Conservation (phyloP, 1,140 invertebrate genomes). For the Piezodorus guildinii region DNA sequence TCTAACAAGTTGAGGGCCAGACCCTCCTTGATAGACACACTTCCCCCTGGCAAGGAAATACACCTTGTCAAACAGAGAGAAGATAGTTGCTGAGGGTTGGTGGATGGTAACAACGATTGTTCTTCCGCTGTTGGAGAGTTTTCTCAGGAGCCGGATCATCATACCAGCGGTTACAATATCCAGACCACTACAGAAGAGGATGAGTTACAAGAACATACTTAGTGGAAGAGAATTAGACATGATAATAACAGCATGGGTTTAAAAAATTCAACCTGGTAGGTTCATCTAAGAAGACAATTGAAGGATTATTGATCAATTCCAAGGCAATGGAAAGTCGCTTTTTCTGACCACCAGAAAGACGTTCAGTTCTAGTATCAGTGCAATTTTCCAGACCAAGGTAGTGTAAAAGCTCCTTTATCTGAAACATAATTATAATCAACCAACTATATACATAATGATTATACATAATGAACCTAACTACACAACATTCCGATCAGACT, state of each 20-base stretch:
- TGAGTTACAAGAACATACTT: no score
- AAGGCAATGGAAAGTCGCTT: slow-evolving; percentile 85
- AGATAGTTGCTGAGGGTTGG: slow-evolving; percentile 71
- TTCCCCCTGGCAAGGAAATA: slow-evolving; percentile 61
- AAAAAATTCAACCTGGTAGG: slow-evolving; percentile 53
- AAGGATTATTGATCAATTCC: slow-evolving; percentile 88
- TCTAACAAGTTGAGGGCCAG: slow-evolving; percentile 49
- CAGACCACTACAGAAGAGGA: slow-evolving; percentile 46
- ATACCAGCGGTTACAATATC: slow-evolving; percentile 65
- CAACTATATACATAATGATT: no score
- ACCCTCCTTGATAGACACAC: slow-evolving; percentile 59
- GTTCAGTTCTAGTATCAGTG: slow-evolving; percentile 53
- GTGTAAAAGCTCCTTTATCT: slow-evolving; percentile 60
- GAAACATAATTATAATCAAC: no score
- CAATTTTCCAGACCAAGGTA: slow-evolving; percentile 48
- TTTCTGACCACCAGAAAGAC: slow-evolving; percentile 79
- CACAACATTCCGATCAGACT: no score
- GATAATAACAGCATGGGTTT: no score
- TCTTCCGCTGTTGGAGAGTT: slow-evolving; percentile 62
- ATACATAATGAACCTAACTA: no score
- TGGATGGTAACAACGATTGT: slow-evolving; percentile 86
- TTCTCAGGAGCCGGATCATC: slow-evolving; percentile 59
- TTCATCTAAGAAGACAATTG: slow-evolving; percentile 72
- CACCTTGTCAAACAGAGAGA: slow-evolving; percentile 63
- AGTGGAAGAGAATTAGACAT: no score